These are phyloP conservation scores for Megamerina dolium DNA, from an alignment of 2,888 invertebrate genomes.

Conservation along the genomic window DNA sequence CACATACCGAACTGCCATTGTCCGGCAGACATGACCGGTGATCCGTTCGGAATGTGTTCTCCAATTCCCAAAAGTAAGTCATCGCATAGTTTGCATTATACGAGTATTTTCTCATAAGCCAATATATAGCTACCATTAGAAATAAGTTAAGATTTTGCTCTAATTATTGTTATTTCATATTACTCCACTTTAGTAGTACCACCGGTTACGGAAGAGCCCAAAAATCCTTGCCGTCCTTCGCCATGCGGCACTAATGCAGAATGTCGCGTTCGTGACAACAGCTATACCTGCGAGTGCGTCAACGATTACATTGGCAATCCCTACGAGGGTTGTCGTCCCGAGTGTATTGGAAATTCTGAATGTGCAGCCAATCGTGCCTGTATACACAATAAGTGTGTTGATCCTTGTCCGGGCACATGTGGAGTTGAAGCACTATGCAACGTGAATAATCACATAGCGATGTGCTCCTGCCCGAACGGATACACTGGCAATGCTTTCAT, in stretches of 20 bases:
- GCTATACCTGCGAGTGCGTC: slow-evolving; percentile 56
- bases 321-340: slow-evolving; percentile 71
- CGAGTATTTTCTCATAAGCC: neutral
- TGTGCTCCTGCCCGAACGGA: slow-evolving; percentile 59
- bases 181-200: slow-evolving; percentile 27
- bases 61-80: slow-evolving; percentile 39
- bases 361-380: slow-evolving; percentile 79
- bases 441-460: slow-evolving; percentile 63
- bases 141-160: neutral
- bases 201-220: slow-evolving; percentile 31
- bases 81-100: slow-evolving; percentile 26
- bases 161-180: no score
- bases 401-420: slow-evolving; percentile 77
- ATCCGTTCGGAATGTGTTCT: slow-evolving; percentile 66
- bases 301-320: slow-evolving; percentile 70
- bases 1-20: slow-evolving; percentile 74
- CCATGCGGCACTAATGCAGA: slow-evolving; percentile 67
- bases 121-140: no score
- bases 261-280: slow-evolving; percentile 54
- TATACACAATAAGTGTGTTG: slow-evolving; percentile 72
- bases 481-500: slow-evolving; percentile 61
- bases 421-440: slow-evolving; percentile 76
- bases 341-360: slow-evolving; percentile 81
- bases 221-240: slow-evolving; percentile 64
- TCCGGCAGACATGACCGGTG: slow-evolving; percentile 59